Percentiles rank a stretch among this genome's conserved stretches.
Conservation (phyloP, 2,113 vertebrate genomes). For the Petroica traversi region DNA sequence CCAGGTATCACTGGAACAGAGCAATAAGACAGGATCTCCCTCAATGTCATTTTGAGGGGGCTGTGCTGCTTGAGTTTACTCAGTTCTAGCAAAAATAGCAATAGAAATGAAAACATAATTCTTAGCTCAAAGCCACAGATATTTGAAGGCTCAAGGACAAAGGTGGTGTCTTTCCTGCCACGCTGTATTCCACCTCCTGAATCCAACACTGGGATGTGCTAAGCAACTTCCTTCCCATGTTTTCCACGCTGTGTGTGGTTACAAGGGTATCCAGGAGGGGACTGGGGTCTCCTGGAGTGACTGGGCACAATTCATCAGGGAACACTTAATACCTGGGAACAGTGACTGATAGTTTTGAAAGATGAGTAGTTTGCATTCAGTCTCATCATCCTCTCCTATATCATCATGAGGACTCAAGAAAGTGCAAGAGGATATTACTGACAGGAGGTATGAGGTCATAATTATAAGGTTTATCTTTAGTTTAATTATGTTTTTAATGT, state of each 20-base stretch:
- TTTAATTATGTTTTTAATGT: conserved; percentile 26
- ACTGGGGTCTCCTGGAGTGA: background rate
- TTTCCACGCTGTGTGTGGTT: background rate
- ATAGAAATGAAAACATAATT: background rate
- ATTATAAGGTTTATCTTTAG: conserved; percentile 19
- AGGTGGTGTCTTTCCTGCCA: background rate
- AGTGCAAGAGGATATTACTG: background rate
- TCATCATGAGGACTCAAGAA: background rate
- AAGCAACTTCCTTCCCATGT: background rate
- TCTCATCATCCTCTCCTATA: background rate
- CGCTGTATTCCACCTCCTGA: background rate
- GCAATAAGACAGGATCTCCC: background rate
- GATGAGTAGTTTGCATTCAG: background rate
- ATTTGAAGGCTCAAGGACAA: background rate
- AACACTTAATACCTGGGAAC: background rate
- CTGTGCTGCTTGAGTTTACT: background rate
- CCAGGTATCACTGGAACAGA: background rate
- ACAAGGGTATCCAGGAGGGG: background rate
- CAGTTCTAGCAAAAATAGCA: background rate
- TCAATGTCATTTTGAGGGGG: background rate
- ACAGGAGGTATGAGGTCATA: conserved; percentile 27
- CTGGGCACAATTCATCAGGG: background rate
- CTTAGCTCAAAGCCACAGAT: background rate
- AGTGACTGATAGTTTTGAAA: background rate
- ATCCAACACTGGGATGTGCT: background rate